Base-by-base conservation (phyloP, 2,797 vertebrate species). In the Eulemur albifrons region DNA sequence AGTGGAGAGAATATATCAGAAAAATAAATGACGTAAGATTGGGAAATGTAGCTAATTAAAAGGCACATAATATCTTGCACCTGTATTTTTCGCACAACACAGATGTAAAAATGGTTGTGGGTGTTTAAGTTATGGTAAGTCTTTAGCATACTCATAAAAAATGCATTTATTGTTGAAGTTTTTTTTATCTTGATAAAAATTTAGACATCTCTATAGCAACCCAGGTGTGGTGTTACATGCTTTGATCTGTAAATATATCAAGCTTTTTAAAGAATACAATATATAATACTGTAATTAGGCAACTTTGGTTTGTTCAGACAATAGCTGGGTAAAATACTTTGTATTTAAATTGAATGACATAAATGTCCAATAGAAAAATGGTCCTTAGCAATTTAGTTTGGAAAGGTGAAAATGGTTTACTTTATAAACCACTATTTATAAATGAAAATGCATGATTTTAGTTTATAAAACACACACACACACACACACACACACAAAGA, bases 201-300 rank as follows among this genome's bases (percentile, higher is more conserved):
- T 92, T 97, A 97, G 65, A 63, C 7, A 98, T 97, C 96, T 94
- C 97, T 95, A 97, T 95, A 97, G 97, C 87, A 98, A 98, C 83
- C 18, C 1, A 38, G 17, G 85, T 81, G 88, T 83, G 77, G 7
- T 83, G 23, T 94, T 97, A 77, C 70, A 96, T 69, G 25, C 61
- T 92, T 96, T 97, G 32, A 94, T 93, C 35, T 95, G 35, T 93
- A 80, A 92, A 89, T 96, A 57, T 63, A 93, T 69, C 43, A 93
- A 93, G n/a, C 77, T 93, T 94, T 96, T 84, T 7, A 95, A 97
- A 88, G 6, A 89, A 35, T 32, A 89, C 8, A 96, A 93, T 93
- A 83, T 84, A 38, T 57, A 89, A 89, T 63, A 77, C 14, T 63
- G n/a, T 69, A 95, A 97, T 96, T 93, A 96, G 45, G 52, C 40